A percentile compares a stretch with the other conserved stretches of the same genome.
Conservation (phyloP, 2,113 vertebrate species). For the Boulengeromyrus knoepffleri region DNA sequence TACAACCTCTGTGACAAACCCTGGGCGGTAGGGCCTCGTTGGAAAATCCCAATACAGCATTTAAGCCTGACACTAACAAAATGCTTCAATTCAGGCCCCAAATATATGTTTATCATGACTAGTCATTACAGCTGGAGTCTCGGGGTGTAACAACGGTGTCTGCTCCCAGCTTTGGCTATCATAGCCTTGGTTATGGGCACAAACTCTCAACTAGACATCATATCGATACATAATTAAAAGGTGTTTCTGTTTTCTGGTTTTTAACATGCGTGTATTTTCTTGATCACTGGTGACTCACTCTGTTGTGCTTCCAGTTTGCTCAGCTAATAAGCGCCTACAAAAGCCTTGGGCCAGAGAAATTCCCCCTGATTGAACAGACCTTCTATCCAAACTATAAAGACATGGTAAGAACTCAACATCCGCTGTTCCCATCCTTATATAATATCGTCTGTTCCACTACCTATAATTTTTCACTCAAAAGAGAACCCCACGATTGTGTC, state of each 20-base stretch:
- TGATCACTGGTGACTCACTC: neutral
- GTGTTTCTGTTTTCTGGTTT: neutral
- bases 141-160: neutral
- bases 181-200: neutral
- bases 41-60: no score
- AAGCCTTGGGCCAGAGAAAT: slow-evolving; percentile 81
- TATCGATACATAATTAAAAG: neutral
- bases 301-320: slow-evolving; percentile 74
- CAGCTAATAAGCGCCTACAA: slow-evolving; percentile 85
- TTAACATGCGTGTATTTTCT: neutral
- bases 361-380: slow-evolving; percentile 89
- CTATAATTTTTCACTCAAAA: slow-evolving; percentile 1
- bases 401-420: slow-evolving; percentile 68
- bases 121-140: neutral
- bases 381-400: slow-evolving; percentile 96
- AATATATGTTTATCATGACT: neutral
- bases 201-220: neutral
- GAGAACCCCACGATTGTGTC: neutral
- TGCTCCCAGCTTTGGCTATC: neutral
- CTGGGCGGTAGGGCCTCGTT: slow-evolving; percentile 73
- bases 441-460: neutral
- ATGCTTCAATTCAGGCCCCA: neutral
- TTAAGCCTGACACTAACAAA: neutral
- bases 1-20: slow-evolving; percentile 98
- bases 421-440: neutral